Percentiles rank a stretch among this genome's conserved stretches.
Evolutionary conservation across 2,113 vertebrate genomes (phyloP).

Genomic region (Nesospiza acunhae): DNA sequence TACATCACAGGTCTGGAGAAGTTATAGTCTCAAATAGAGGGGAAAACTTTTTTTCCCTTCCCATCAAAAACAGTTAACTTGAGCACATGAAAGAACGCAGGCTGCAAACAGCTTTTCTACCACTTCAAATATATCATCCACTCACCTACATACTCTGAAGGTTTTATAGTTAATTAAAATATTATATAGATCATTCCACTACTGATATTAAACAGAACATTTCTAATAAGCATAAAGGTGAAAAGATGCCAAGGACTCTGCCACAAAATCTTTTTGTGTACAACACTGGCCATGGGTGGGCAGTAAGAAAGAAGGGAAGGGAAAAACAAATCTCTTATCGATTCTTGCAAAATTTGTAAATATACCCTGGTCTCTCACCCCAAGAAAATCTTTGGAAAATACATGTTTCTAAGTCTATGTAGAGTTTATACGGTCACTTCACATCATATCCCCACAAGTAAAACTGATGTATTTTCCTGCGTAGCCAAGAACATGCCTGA

Average conservation of each 20-base stretch:
- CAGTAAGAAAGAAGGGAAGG: neutral
- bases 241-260: neutral
- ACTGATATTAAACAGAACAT: neutral
- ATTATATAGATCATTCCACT: neutral
- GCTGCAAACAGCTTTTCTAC: neutral
- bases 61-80: neutral
- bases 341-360: neutral
- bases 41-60: neutral
- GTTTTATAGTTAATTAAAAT: neutral
- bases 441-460: neutral
- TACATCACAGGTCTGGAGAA: neutral
- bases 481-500: neutral
- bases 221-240: neutral
- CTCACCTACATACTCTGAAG: neutral
- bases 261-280: neutral
- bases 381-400: neutral
- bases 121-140: neutral
- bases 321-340: neutral
- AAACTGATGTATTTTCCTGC: neutral
- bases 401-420: neutral
- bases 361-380: neutral
- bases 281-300: neutral
- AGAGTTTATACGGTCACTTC: neutral
- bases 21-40: neutral
- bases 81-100: neutral